Base-by-base conservation (phyloP, 2,888 invertebrate species). In the Rhamphomyia laevipes region DNA sequence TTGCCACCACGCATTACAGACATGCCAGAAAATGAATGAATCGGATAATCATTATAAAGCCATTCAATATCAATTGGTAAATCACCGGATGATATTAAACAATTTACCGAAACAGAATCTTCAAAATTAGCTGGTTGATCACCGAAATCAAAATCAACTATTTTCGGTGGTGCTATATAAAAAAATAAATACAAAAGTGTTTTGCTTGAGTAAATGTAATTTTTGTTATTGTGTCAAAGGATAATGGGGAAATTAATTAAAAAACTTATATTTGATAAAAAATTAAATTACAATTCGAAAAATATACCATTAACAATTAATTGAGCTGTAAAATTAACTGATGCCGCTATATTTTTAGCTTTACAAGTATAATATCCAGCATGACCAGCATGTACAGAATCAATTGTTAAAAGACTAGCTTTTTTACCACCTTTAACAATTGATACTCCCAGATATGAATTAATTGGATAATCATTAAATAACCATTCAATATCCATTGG, bases 321-420 rank as follows among this genome's bases (percentile, higher is more conserved):
- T 61, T 77, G 73, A 55, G 84, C 77, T 45, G 82, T 77, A 68
- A 79, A 80, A 64, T 78, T 81, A 58, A 77, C 75, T 52, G 74
- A 70, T 58, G 83, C 84, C 53, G 83, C 86, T 61, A 73, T 71
- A 71, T 86, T 87, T 59, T 76, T 76, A 15, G 84, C 86, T 51
- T 76, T 73, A 68, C 88, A 88, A 44, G 84, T 82, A 64, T 86
- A 88, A 61, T 79, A 78, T 46, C 86, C 86, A 57, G 80, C 80
- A 68, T 86, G 84, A 47, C 73, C 74, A 62, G 72, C 77, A 59
- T 76, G 73, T 48, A 77, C 78, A 43, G 77, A 75, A 66, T 79
- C 78, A 60, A 81, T 78, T 55, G 78, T 75, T 62, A 81, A 72
- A 59, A 78, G 70, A 58, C 77, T 79, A 51, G 77, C 77, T 62